Base-by-base conservation (phyloP, 2,888 invertebrate genomes). In the Amblyjoppa fuscipennis region DNA sequence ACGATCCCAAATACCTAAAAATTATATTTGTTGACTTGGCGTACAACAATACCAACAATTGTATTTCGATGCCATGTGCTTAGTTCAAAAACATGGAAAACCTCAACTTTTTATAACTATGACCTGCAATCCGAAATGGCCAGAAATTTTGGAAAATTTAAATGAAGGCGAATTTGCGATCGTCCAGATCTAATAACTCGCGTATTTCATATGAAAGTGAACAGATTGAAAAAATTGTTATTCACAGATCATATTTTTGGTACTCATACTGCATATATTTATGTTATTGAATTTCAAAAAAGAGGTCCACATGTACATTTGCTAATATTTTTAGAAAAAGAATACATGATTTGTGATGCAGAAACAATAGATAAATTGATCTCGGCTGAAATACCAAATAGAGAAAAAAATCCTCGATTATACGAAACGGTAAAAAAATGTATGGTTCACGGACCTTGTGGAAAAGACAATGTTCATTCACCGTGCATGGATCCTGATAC, bases 51-150 rank as follows among this genome's bases (percentile, higher is more conserved):
- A 92, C 91, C 87, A 90, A 38, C 91, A 94, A 90, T 89, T 91
- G 41, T 93, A 90, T 86, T 92, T 94, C 81, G 94, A 94, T 90
- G 92, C 93, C 0, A 94, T 94, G 94, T 87, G 93, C 13, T 91
- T 93, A 75, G 94, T 94, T 3, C 69, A 90, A 28, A 91, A 92
- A 74, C 92, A 86, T 91, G 94, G 94, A n/a, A 91, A 91, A 80
- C 94, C 94, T 28, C 92, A 93, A 83, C 87, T 93, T 11, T 59
- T 73, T 2, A 59, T 73, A 25, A 73, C 73, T 91, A 92, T 31
- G 31, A 34, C 34, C 5, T 34, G 34, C 5, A 34, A 34, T 4
- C 34, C 34, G 5, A 34, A 34, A 79, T 94, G 94, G 94, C 85
- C 77, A 25, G 94, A 94, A 90, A 94, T 94, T 20, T 69, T 45